Conservation (phyloP, 2,888 invertebrate species). For the Volucella bombylans region DNA sequence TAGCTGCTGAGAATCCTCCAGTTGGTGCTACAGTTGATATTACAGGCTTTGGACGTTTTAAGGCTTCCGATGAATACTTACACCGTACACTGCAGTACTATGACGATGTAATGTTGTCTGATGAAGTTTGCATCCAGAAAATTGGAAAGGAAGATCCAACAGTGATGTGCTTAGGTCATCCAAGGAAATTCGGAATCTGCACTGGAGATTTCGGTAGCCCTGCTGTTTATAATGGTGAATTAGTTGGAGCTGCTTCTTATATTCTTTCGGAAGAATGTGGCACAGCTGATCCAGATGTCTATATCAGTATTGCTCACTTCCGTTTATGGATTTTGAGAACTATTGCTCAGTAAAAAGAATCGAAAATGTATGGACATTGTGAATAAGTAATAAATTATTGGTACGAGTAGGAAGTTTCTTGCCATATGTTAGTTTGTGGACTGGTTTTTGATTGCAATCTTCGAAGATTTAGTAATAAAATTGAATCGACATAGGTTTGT, state of each 20-base stretch:
- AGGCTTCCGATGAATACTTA: slow-evolving; percentile 71
- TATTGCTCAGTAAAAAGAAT: slow-evolving; percentile 27
- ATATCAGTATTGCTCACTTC: slow-evolving; percentile 76
- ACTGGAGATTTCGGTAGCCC: slow-evolving; percentile 80
- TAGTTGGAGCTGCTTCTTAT: slow-evolving; percentile 78
- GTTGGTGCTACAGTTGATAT: slow-evolving; percentile 75
- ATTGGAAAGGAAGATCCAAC: slow-evolving; percentile 53
- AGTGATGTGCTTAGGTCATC: slow-evolving; percentile 71
- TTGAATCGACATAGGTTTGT: no score
- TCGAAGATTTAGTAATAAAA: no score
- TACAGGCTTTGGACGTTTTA: slow-evolving; percentile 79
- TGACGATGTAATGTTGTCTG: slow-evolving; percentile 45
- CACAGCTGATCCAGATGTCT: slow-evolving; percentile 78
- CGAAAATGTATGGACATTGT: background rate
- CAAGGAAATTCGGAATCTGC: slow-evolving; percentile 71
- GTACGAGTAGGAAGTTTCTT: no score
- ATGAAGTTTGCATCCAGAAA: slow-evolving; percentile 34
- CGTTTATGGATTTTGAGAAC: slow-evolving; percentile 77
- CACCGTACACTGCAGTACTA: slow-evolving; percentile 77
- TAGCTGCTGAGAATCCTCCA: slow-evolving; percentile 75
- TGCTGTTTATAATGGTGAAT: slow-evolving; percentile 76
- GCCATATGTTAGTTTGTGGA: no score
- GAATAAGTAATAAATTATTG: no score
- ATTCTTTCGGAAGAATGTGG: slow-evolving; percentile 77
- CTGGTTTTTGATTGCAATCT: no score